Base-by-base conservation (phyloP, 35 echinoderm and acorn worm genomes). In the Apostichopus japonicus region DNA sequence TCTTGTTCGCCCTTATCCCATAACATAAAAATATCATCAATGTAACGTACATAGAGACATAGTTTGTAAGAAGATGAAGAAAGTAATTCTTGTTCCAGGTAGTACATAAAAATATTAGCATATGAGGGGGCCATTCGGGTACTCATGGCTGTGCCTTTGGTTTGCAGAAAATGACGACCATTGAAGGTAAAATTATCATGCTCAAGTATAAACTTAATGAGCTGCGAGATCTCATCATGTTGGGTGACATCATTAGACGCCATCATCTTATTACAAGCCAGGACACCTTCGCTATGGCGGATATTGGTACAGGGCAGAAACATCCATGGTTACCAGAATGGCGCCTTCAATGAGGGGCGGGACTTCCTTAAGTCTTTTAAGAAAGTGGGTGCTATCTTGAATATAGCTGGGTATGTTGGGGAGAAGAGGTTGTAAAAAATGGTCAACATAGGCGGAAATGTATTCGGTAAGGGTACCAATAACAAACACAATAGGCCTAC, bases 391-490 rank as follows among this genome's bases (percentile, higher is more conserved):
- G 25, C 25, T 25, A 25, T 25, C 25, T 25, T 25, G 25, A 25
- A 25, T 25, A 25, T 25, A 25, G 25, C 25, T 25, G 25, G 25
- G 25, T 25, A 25, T 25, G 25, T 25, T 25, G 25, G 25, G 25
- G 25, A 25, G 54, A 23, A 65, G n/a, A 67, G 84, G 56, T 27
- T 62, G 84, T 87, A 87, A 87, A 9, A 24, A 67, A 25, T 7
- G 55, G 24, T 87, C 84, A 19, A 87, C 84, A 67, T 63, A 87
- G 55, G 84, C 57, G 4, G 84, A 87, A 63, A 87, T 87, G 24
- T 87, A 67, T 87, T 62, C 84, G 8, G 56, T 87, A 5, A 87
- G 17, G 1, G 84, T 87, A 11, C 84, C 56, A n/a, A 87, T 87
- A 67, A 55, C 84, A 24, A 54, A 87, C 53, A 87, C 84, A 63